Base-by-base conservation (phyloP, 30 jellyfish, hydroid and myxozoan genomes). In the Aurelia sp. region DNA sequence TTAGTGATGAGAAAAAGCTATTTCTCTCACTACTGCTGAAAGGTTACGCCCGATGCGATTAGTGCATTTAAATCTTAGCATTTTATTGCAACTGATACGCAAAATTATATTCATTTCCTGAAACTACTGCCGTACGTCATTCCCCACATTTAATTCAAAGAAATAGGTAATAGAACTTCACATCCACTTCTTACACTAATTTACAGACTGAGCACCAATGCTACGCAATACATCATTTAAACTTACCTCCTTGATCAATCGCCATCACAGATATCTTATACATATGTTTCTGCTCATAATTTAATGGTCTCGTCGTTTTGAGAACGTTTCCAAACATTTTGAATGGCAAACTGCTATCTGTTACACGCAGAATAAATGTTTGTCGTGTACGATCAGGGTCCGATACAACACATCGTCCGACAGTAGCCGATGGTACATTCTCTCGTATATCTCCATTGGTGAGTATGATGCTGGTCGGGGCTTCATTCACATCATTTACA, bases 401-500 rank as follows among this genome's bases (percentile, higher is more conserved):
- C 0, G 73, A 17, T 16, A 71, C 95, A 13, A 57, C 80, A 13
- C 83, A 68, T 48, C 72, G 72, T 3, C 97, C 97, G 67, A 90
- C 84, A 13, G 65, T 13, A 22, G 80, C 85, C 27, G 89, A 58
- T 9, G 60, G 78, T 22, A 17, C 75, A 63, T 90, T 90, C 51
- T 90, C 97, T 16, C 89, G 69, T 16, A 84, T 91, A n/a, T 76
- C 40, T n/a, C 82, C 76, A 20, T 66, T 22, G 4, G 97, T 64
- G 40, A 90, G 83, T 6, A 31, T 62, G 44, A 90, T 69, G 40
- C 89, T 35, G 4, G 88, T 69, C 8, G 97, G 97, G 17, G 88
- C 83, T 81, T 91, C 97, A 82, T 91, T 91, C 21, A 91, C 87
- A 62, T 90, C 97, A 44, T 30, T 82, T 6, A 90, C 62, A 60